Evolutionary conservation across 2,797 vertebrate species (phyloP), one percentile per base, ranked within the genome.

Genomic region (Columba guinea): DNA sequence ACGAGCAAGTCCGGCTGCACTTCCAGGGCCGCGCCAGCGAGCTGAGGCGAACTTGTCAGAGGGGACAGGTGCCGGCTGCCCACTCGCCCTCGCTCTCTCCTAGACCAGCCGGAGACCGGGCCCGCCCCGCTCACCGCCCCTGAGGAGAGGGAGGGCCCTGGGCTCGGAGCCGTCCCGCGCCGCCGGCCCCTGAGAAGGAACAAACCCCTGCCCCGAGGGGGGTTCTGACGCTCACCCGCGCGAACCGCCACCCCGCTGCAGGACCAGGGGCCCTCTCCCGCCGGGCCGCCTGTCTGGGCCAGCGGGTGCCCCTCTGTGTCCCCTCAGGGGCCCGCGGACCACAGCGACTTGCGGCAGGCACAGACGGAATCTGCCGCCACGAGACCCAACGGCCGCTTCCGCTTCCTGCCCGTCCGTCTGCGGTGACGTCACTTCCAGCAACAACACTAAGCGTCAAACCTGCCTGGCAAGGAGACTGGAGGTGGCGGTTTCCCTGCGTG

Each of bases 361-460:
- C 37, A 11, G 10, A 32, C 19, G 3, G 41, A 96, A 96, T 55
- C 63, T 79, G 51, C 89, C 58, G 73, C 71, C 37, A 3, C 21
- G 2, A 1, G 5, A 5, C 2, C 7, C 32, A 10, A 6, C 37
- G 0, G 49, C 18, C 21, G 0, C 62, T 95, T 96, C 94, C 92
- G 92, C 84, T 94, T 75, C 84, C 89, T 11, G 64, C 51, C 5
- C 64, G 39, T 7, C 37, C 26, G 18, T 1, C 46, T n/a, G 27
- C 17, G 10, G 13, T 5, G 5, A 86, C 97, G 97, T 97, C 97
- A 97, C 97, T 98, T 98, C 98, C 98, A 97, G 96, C 91, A 98
- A 97, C 95, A 98, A 97, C 97, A 97, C 95, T 93, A n/a, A 96
- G 97, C 97, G 98, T 98, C 98, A 98, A 93, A 95, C 71, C 59